Base-by-base conservation (phyloP, 1,140 invertebrate genomes). In the Ruditapes philippinarum region DNA sequence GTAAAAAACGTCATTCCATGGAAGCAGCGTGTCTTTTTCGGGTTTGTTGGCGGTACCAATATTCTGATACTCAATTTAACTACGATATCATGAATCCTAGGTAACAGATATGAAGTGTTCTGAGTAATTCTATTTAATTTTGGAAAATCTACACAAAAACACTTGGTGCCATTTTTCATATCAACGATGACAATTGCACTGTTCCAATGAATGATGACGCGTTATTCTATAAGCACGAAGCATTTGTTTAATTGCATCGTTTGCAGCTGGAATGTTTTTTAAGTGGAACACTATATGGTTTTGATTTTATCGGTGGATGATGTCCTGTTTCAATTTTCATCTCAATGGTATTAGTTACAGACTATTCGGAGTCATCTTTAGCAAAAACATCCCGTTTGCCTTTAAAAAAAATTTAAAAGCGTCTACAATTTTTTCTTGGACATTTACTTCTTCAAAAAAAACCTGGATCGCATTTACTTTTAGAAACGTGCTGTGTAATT, bases 251-350 rank as follows among this genome's bases (percentile, higher is more conserved):
- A 89, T 62, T 40, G 90, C 88, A 2, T 88, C 74, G 17, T 88
- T 74, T 1, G 91, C 54, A 5, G 57, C 45, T 74, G 51, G n/a
- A 62, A 70, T 60, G 25, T 92, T 87, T 28, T n/a, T 89, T 82
- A 17, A 90, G 31, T 9, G 90, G 90, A 9, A 78, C 87, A 25
- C 90, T 42, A 40, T 92, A 92, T 3, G 90, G 89, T 65, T 45
- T 82, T 19, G 80, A 3, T 68, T 84, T 90, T 14, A 92, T 91
- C 4, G 88, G 90, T 1, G 25, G 36, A 49, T 88, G 51, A 28
- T 90, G 45, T 31, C 81, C 86, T 17, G 65, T 54, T 12, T 92
- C 88, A n/a, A 92, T 79, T 49, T 78, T 81, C 88, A 90, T 92
- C 40, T 74, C 1, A 5, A 73, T 28, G 5, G 76, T 45, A 36